Percentiles rank a stretch among this genome's conserved stretches.
phyloP scores from a whole-genome alignment of 2,888 invertebrate species.

The Chrysodeixis includens region DNA sequence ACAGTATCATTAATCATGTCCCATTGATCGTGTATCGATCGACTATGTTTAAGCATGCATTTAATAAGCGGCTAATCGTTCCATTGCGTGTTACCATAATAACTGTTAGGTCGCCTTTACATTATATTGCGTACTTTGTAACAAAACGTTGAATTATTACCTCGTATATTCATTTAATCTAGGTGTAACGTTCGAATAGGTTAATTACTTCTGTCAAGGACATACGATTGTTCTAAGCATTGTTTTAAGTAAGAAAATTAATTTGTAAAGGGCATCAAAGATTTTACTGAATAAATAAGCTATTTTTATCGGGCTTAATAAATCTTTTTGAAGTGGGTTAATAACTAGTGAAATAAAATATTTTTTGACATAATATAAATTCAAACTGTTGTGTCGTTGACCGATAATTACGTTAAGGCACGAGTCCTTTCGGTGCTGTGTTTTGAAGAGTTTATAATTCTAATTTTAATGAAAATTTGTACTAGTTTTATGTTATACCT shows the following conservation, averaged over 20 bases:
- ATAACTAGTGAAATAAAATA: background rate
- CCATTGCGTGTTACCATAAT: constrained; percentile 74
- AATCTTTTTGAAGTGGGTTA: background rate
- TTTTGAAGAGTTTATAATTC: background rate
- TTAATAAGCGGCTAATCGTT: constrained; percentile 80
- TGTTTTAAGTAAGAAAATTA: constrained; percentile 16
- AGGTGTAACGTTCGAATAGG: constrained; percentile 37
- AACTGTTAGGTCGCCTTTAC: constrained; percentile 68
- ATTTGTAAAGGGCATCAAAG: constrained; percentile 10
- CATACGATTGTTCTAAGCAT: constrained; percentile 22
- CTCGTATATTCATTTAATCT: constrained; percentile 47
- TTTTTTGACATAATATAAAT: constrained; percentile 2
- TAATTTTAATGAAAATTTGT: background rate
- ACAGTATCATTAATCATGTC: constrained; percentile 70
- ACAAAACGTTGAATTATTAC: constrained; percentile 50
- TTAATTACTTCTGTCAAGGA: constrained; percentile 47
- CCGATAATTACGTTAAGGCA: background rate
- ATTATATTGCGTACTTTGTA: constrained; percentile 58
- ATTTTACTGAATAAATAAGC: background rate
- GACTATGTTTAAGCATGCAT: constrained; percentile 79
- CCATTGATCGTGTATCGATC: constrained; percentile 75
- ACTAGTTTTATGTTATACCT: background rate
- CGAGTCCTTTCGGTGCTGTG: background rate
- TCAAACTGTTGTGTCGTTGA: background rate
- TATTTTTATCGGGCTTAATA: background rate